Percentiles rank a stretch among this genome's conserved stretches.
phyloP scores from a whole-genome alignment of 2,113 vertebrate genomes.

The Melanocharis versteri region DNA sequence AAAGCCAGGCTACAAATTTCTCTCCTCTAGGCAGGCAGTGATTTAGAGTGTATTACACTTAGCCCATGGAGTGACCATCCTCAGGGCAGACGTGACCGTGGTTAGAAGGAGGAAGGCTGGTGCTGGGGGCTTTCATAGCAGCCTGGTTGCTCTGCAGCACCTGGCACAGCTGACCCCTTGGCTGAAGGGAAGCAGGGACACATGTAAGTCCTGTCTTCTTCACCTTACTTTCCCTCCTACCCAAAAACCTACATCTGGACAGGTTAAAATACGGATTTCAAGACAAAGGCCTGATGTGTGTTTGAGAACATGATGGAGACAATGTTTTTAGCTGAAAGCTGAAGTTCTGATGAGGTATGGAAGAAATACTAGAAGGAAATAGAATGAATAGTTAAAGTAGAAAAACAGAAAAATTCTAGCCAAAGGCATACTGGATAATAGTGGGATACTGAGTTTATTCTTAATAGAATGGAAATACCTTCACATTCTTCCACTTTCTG shows the following conservation, averaged over 20 bases:
- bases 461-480: not conserved
- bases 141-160: not conserved
- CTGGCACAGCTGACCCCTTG: not conserved
- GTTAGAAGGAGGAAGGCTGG: not conserved
- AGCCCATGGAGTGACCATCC: accelerated
- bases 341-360: not conserved
- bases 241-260: not conserved
- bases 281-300: not conserved
- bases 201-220: not conserved
- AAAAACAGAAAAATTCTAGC: not conserved
- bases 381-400: not conserved
- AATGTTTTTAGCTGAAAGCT: not conserved
- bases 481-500: not conserved
- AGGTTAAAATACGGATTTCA: not conserved
- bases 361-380: not conserved
- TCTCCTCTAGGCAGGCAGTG: not conserved
- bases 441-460: not conserved
- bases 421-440: not conserved
- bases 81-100: accelerated
- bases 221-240: not conserved
- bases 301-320: not conserved
- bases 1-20: not conserved
- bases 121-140: not conserved
- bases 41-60: not conserved
- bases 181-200: not conserved